phyloP scores from a whole-genome alignment of 2,797 vertebrate genomes.

The Sebastes aleutianus region DNA sequence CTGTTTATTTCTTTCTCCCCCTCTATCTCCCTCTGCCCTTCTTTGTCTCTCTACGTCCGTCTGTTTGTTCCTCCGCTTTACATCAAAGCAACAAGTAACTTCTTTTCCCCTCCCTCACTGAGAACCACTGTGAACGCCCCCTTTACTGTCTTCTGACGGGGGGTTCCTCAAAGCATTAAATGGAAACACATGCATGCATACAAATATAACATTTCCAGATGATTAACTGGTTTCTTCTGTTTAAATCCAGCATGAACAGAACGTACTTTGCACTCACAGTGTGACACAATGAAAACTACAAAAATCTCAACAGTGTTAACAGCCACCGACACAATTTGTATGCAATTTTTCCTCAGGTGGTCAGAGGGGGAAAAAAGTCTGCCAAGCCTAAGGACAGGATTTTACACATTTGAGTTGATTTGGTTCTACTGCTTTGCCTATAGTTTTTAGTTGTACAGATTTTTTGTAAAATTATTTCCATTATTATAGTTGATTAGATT shows the following conservation, averaged over 20 bases:
- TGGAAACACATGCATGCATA: slow-evolving; percentile 11
- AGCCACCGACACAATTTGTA: slow-evolving; percentile 26
- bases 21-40: slow-evolving; percentile 17
- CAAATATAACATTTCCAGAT: slow-evolving; percentile 26
- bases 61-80: slow-evolving; percentile 14
- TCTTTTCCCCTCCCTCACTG: background rate
- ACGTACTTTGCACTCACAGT: slow-evolving; percentile 43
- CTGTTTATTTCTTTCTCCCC: slow-evolving; percentile 37
- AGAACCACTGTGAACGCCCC: background rate
- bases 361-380: background rate
- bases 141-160: background rate
- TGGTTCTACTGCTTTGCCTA: background rate
- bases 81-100: slow-evolving; percentile 32
- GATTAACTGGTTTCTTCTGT: slow-evolving; percentile 39
- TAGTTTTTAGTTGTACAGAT: background rate
- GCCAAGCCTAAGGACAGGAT: background rate
- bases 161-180: slow-evolving; percentile 15
- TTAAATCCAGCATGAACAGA: slow-evolving; percentile 32
- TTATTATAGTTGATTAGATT: background rate
- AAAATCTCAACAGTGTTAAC: slow-evolving; percentile 36
- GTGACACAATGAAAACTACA: slow-evolving; percentile 15
- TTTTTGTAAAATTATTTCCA: background rate
- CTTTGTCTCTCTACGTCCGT: slow-evolving; percentile 9
- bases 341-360: slow-evolving; percentile 44
- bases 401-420: background rate